Conservation (phyloP, 1,140 invertebrate genomes). For the Diprion similis region DNA sequence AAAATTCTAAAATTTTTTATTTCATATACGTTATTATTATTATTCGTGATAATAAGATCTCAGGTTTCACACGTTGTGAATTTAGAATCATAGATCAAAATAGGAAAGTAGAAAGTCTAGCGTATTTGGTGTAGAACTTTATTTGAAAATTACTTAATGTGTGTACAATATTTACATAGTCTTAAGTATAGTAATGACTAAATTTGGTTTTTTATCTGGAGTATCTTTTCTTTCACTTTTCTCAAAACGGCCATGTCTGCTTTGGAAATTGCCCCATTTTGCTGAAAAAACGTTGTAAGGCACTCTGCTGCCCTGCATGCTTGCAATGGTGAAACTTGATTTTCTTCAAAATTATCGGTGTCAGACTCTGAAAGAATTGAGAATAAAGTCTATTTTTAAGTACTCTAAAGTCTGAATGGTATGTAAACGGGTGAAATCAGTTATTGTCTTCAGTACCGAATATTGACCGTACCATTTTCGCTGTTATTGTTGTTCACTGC, state of each 20-base stretch:
- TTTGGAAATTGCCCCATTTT: conserved; percentile 17
- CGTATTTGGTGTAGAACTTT: no score
- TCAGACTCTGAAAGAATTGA: conserved; percentile 13
- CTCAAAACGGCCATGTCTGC: conserved; percentile 21
- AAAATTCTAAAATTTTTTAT: no score
- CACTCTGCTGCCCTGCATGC: conserved; percentile 18
- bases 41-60: no score
- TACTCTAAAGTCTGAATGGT: no score
- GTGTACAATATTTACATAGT: no score
- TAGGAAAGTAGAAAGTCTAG: no score
- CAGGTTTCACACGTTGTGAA: no score
- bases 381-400: background rate
- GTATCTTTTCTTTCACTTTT: conserved; percentile 24
- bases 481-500: conserved; percentile 8
- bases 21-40: no score
- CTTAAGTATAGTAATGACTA: no score
- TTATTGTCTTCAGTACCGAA: conserved; percentile 12
- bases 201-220: background rate
- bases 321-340: conserved; percentile 20
- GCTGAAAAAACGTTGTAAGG: conserved; percentile 22
- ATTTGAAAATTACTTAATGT: no score
- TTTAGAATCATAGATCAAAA: no score
- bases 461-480: conserved; percentile 14
- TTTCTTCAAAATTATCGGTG: conserved; percentile 22
- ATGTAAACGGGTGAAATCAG: background rate